phyloP scores from a whole-genome alignment of 1,140 invertebrate genomes.

The Sitobion miscanthi region DNA sequence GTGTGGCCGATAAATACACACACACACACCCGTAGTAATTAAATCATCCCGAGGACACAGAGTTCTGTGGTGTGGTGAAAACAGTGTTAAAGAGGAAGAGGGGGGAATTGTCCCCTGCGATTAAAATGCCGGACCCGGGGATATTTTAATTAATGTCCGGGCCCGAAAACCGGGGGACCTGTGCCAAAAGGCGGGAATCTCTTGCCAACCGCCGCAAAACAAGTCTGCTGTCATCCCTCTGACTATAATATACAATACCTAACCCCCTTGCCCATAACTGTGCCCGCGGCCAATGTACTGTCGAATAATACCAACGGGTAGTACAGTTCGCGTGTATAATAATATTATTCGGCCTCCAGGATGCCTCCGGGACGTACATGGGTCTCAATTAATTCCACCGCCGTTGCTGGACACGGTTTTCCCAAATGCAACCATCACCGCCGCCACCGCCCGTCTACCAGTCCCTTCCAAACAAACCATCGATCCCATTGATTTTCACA shows the following conservation, averaged over 20 bases:
- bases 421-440: neutral
- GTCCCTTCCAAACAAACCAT: neutral
- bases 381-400: constrained; percentile 44
- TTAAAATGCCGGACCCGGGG: constrained; percentile 56
- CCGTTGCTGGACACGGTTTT: constrained; percentile 37
- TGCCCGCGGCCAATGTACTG: neutral
- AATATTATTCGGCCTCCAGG: constrained; percentile 44
- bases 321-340: constrained; percentile 41
- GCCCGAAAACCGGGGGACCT: constrained; percentile 46
- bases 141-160: constrained; percentile 56
- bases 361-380: constrained; percentile 39
- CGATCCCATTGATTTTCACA: constrained; percentile 40
- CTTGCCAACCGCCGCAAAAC: constrained; percentile 56
- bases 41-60: constrained; percentile 49
- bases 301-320: constrained; percentile 42
- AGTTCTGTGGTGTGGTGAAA: constrained; percentile 12
- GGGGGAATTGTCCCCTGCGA: constrained; percentile 48
- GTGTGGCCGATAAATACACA: constrained; percentile 43
- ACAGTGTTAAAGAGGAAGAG: neutral
- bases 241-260: constrained; percentile 35
- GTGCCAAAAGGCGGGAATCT: constrained; percentile 56
- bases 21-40: constrained; percentile 29
- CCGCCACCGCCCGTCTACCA: neutral
- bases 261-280: neutral
- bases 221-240: constrained; percentile 47